phyloP scores from a whole-genome alignment of 2,888 invertebrate genomes.

The Danaus chrysippus region DNA sequence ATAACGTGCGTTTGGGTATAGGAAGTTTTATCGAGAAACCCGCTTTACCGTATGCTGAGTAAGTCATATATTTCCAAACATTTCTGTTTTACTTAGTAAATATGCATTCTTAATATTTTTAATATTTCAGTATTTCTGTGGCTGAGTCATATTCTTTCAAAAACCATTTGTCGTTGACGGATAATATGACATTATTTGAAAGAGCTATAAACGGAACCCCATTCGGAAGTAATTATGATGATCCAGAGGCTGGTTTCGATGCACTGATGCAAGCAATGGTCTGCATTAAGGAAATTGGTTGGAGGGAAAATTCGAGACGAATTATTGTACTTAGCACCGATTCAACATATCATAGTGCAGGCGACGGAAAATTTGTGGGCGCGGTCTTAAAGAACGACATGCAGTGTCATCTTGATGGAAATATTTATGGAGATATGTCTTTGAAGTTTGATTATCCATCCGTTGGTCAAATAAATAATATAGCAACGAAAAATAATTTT shows the following conservation, averaged over 20 bases:
- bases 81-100: too few species aligned
- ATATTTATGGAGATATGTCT: constrained; percentile 75
- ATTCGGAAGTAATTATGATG: constrained; percentile 75
- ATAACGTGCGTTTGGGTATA: constrained; percentile 83
- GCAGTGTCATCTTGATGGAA: constrained; percentile 79
- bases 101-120: too few species aligned
- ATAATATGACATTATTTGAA: constrained; percentile 68
- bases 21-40: constrained; percentile 86
- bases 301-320: constrained; percentile 85
- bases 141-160: constrained; percentile 71
- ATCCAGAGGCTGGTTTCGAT: constrained; percentile 91
- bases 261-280: constrained; percentile 92
- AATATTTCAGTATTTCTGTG: constrained; percentile 10
- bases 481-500: constrained; percentile 83
- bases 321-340: constrained; percentile 89
- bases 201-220: constrained; percentile 43
- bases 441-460: constrained; percentile 87
- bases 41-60: constrained; percentile 79
- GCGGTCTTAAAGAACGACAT: constrained; percentile 84
- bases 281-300: constrained; percentile 83
- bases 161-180: constrained; percentile 84
- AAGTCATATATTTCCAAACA: constrained; percentile 32
- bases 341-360: constrained; percentile 88
- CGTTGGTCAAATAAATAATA: constrained; percentile 82
- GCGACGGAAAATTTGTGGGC: constrained; percentile 87